Conservation (phyloP, 2,888 invertebrate species). For the Rugalucina vietnamica region DNA sequence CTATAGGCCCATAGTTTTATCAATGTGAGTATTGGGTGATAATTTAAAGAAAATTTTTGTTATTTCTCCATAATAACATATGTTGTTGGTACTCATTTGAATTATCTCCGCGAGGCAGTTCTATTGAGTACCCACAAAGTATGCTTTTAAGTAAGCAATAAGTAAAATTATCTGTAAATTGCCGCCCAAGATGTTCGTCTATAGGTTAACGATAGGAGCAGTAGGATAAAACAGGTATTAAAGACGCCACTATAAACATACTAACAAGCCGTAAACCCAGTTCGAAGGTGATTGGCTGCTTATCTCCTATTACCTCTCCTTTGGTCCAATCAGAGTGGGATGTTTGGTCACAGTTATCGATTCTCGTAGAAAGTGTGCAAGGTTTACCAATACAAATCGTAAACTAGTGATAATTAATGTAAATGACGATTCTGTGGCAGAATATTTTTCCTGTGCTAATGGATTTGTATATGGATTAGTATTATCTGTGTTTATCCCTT, state of each 20-base stretch:
- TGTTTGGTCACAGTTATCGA: constrained; percentile 16
- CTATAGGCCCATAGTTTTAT: background rate
- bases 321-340: constrained; percentile 3
- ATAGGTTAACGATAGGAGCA: no score
- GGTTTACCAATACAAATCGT: constrained; percentile 44
- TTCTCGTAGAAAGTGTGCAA: constrained; percentile 24
- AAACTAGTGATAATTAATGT: constrained; percentile 61
- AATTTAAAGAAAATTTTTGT: no score
- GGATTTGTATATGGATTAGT: constrained; percentile 58
- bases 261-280: background rate
- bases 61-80: no score
- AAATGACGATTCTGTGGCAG: constrained; percentile 44
- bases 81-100: no score
- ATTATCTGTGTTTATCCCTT: constrained; percentile 48
- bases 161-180: no score
- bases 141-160: no score
- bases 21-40: no score
- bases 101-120: no score
- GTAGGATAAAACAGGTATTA: constrained; percentile 8
- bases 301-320: background rate
- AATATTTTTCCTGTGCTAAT: constrained; percentile 36
- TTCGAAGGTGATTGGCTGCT: background rate
- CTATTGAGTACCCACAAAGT: no score
- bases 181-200: no score
- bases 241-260: constrained; percentile 13